A percentile compares a stretch with the other conserved stretches of the same genome.
Conservation (phyloP, 2,797 vertebrate genomes). For the Rhinatrema bivittatum region DNA sequence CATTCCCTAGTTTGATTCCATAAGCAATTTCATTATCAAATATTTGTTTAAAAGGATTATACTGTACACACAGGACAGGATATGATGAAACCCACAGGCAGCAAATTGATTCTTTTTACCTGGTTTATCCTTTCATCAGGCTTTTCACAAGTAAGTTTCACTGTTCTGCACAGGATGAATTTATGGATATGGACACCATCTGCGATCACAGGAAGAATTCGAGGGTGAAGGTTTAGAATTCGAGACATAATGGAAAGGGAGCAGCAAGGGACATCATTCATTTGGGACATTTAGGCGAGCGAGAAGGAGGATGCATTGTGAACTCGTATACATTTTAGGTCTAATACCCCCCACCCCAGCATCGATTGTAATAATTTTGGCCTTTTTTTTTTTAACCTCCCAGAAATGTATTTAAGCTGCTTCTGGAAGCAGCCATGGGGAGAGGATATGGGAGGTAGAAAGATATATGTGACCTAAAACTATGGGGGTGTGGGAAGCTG, state of each 20-base stretch:
- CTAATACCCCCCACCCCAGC: too few relatives aligned
- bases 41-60: conserved; percentile 26
- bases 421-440: too few relatives aligned
- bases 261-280: conserved; percentile 11
- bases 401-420: too few relatives aligned
- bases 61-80: background rate
- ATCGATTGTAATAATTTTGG: too few relatives aligned
- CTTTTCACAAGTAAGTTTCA: conserved; percentile 16
- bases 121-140: conserved; percentile 29
- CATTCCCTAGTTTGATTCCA: conserved; percentile 19
- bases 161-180: conserved; percentile 8
- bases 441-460: too few relatives aligned
- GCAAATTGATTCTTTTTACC: conserved; percentile 4
- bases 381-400: too few relatives aligned
- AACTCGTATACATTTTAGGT: too few relatives aligned
- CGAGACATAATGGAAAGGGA: too few relatives aligned
- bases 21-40: conserved; percentile 35
- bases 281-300: conserved; percentile 17
- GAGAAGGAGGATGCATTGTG: background rate
- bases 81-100: conserved; percentile 6
- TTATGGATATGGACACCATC: background rate
- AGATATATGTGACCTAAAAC: too few relatives aligned
- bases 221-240: conserved; percentile 3
- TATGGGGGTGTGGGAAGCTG: too few relatives aligned
- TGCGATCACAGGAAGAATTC: background rate